Percentiles rank a stretch among this genome's conserved stretches.
Evolutionary conservation across 2,888 invertebrate genomes (phyloP).

Genomic region (Platycheirus albimanus): DNA sequence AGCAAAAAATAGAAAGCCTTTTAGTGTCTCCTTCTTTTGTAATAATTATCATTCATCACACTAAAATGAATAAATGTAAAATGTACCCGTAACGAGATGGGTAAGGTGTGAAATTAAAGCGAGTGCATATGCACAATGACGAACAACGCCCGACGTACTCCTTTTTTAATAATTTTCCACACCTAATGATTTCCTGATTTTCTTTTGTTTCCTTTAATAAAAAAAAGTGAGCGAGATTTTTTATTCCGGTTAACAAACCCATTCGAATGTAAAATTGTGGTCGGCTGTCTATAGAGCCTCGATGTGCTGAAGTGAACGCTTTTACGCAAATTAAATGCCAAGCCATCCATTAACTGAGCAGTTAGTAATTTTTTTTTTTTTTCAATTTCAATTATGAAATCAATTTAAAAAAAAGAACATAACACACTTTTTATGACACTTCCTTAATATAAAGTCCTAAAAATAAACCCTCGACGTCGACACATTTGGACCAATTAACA

Average conservation of each 20-base stretch:
- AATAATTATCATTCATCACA: background rate
- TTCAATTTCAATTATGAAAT: too few relatives aligned
- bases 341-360: constrained; percentile 26
- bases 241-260: constrained; percentile 29
- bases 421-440: constrained; percentile 15
- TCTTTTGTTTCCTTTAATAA: constrained; percentile 1
- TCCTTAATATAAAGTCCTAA: constrained; percentile 18
- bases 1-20: constrained; percentile 11
- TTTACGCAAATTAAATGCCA: constrained; percentile 44
- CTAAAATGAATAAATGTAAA: background rate
- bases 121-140: background rate
- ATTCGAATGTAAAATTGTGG: constrained; percentile 27
- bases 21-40: background rate
- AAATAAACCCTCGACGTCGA: background rate
- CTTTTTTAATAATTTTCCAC: constrained; percentile 24
- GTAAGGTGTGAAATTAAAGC: constrained; percentile 29
- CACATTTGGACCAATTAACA: constrained; percentile 29
- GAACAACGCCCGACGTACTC: background rate
- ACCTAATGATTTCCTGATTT: constrained; percentile 26
- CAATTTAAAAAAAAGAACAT: constrained; percentile 11
- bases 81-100: background rate
- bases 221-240: background rate
- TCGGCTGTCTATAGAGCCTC: background rate
- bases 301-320: constrained; percentile 18
- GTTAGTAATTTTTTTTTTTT: background rate